A percentile compares a stretch with the other conserved stretches of the same genome.
These are phyloP conservation scores for Pseudoatta argentina DNA, from an alignment of 1,140 invertebrate species.

Conservation along the genomic window DNA sequence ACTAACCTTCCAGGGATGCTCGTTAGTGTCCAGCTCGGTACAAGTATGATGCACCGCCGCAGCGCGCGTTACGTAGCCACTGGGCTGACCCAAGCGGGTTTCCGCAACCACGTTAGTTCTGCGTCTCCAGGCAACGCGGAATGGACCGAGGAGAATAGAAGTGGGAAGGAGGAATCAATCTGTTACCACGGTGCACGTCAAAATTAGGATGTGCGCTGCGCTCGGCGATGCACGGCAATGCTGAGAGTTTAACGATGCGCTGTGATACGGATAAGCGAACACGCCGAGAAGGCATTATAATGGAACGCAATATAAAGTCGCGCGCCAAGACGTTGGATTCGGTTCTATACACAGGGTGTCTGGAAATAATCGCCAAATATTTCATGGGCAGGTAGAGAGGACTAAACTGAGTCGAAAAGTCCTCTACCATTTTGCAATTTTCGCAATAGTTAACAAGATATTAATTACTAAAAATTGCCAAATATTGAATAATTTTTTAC, in stretches of 20 bases:
- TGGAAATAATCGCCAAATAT: too few species aligned
- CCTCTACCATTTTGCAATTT: too few species aligned
- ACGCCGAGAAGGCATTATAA: not conserved
- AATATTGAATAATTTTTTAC: too few species aligned
- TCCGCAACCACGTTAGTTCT: slow-evolving; percentile 31
- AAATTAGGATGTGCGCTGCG: slow-evolving; percentile 28
- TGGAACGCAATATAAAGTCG: not conserved
- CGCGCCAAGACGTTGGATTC: not conserved
- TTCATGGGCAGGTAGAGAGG: too few species aligned
- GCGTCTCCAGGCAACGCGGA: slow-evolving; percentile 25
- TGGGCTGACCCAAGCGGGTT: slow-evolving; percentile 36
- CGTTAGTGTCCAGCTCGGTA: slow-evolving; percentile 72
- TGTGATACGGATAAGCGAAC: not conserved
- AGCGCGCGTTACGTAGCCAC: slow-evolving; percentile 36
- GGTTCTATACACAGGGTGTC: not conserved
- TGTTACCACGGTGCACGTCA: slow-evolving; percentile 13
- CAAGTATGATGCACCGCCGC: slow-evolving; percentile 74
- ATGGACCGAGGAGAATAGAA: not conserved
- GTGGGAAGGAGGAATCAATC: slow-evolving; percentile 11
- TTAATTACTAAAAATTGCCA: too few species aligned
- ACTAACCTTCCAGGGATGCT: slow-evolving; percentile 75
- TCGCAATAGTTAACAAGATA: too few species aligned
- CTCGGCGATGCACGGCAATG: not conserved
- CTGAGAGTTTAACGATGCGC: not conserved
- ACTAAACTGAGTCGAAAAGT: too few species aligned